These are phyloP conservation scores for Megalops atlanticus DNA, from an alignment of 2,113 vertebrate genomes.

Conservation along the genomic window DNA sequence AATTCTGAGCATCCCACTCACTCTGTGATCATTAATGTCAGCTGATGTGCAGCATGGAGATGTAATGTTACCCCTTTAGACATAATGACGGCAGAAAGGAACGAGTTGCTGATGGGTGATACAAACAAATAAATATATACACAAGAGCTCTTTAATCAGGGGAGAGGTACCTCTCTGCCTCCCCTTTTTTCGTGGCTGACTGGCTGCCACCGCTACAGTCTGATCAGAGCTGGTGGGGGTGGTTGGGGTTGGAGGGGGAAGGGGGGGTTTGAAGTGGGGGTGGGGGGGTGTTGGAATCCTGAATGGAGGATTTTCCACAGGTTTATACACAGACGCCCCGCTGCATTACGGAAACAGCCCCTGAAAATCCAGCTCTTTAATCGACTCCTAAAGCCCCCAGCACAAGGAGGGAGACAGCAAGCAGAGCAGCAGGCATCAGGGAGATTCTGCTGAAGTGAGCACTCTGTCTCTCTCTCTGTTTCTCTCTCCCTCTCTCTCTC, in stretches of 20 bases:
- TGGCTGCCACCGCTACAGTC: not conserved
- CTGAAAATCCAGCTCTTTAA: constrained; percentile 10
- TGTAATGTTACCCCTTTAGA: too few relatives aligned
- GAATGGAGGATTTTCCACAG: constrained; percentile 9
- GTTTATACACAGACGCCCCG: not conserved
- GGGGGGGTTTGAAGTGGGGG: not conserved
- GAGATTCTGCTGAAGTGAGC: constrained; percentile 9
- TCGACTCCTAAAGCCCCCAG: not conserved
- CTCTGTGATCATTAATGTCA: too few relatives aligned
- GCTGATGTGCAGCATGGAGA: too few relatives aligned
- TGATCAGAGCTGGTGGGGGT: not conserved
- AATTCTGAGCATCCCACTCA: too few relatives aligned
- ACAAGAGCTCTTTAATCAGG: not conserved
- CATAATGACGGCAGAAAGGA: too few relatives aligned
- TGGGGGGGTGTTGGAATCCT: not conserved
- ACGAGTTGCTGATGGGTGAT: too few relatives aligned
- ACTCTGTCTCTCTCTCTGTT: not conserved
- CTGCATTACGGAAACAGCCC: constrained; percentile 12
- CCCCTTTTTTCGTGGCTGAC: not conserved
- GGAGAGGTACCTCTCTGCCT: not conserved
- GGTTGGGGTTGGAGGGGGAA: not conserved
- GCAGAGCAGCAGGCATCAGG: not conserved
- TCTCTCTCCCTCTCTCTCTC: not conserved
- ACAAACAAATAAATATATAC: too few relatives aligned
- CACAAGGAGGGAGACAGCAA: not conserved